Conservation (phyloP, 2,113 vertebrate genomes). For the Calidris pygmaea region DNA sequence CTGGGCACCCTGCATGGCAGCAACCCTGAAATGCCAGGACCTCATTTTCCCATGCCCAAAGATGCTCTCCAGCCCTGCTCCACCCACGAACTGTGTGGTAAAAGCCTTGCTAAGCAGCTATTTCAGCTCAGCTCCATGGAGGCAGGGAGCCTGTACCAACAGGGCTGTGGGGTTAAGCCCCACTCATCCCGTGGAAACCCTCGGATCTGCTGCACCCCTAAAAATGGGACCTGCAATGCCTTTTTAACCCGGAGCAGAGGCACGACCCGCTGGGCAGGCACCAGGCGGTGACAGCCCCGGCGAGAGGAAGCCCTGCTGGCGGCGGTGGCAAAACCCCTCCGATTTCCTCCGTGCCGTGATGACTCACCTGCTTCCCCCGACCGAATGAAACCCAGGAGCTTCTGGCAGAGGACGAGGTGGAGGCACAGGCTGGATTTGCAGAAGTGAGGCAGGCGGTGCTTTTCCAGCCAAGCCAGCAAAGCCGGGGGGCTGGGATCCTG, state of each 20-base stretch:
- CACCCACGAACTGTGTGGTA: background rate
- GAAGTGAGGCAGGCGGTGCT: slow-evolving; percentile 75
- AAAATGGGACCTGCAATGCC: background rate
- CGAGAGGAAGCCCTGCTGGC: background rate
- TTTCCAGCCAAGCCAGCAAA: slow-evolving; percentile 73
- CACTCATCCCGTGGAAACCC: background rate
- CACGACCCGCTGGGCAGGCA: background rate
- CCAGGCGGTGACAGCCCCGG: background rate
- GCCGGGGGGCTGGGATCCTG: slow-evolving; percentile 63
- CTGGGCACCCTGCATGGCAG: background rate
- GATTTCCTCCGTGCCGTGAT: background rate
- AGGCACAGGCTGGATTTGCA: slow-evolving; percentile 77
- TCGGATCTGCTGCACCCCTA: background rate
- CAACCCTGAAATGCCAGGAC: background rate
- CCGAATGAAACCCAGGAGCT: slow-evolving; percentile 67
- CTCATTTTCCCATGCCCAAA: background rate
- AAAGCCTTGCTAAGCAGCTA: background rate
- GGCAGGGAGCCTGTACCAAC: background rate
- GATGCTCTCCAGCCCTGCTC: background rate
- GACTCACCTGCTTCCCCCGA: slow-evolving; percentile 76
- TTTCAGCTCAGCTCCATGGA: background rate
- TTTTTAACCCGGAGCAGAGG: background rate
- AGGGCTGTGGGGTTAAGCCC: background rate
- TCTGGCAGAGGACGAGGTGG: slow-evolving; percentile 74
- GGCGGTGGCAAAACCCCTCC: background rate